phyloP scores from a whole-genome alignment of 2,113 vertebrate species.

The Pedionomus torquatus region DNA sequence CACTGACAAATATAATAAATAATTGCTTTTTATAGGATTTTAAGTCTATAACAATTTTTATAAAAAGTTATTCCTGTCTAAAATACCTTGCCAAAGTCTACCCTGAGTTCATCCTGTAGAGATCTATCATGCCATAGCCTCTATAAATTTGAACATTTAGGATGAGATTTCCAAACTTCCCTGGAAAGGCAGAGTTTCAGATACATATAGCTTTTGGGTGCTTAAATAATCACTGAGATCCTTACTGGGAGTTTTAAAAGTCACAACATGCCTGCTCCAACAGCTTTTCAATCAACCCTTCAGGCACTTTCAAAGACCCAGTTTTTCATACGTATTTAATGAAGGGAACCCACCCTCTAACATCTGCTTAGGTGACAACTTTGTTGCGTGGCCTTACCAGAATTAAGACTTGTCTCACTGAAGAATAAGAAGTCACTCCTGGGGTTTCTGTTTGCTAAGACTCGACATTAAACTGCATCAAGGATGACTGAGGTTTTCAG shows the following conservation, averaged over 20 bases:
- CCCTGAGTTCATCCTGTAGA: not conserved
- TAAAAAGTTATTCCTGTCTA: not conserved
- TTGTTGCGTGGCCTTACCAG: not conserved
- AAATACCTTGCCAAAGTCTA: not conserved
- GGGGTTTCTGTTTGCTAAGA: not conserved
- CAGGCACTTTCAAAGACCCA: not conserved
- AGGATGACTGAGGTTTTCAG: not conserved
- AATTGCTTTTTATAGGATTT: not conserved
- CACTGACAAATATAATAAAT: not conserved
- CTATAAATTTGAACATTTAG: not conserved
- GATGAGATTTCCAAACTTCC: not conserved
- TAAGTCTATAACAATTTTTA: not conserved
- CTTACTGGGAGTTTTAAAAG: not conserved
- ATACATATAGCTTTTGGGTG: not conserved
- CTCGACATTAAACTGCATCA: fast-evolving
- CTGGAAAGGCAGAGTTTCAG: not conserved
- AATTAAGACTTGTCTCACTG: not conserved
- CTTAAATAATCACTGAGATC: not conserved
- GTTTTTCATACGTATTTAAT: not conserved
- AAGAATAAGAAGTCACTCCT: not conserved
- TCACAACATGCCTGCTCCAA: not conserved
- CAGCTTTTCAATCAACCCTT: not conserved
- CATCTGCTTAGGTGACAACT: not conserved
- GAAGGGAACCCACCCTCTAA: not conserved
- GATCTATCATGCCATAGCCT: not conserved